Percentiles rank a stretch among this genome's conserved stretches.
phyloP scores from a whole-genome alignment of 2,888 invertebrate genomes.

The Agriopis aurantiaria region DNA sequence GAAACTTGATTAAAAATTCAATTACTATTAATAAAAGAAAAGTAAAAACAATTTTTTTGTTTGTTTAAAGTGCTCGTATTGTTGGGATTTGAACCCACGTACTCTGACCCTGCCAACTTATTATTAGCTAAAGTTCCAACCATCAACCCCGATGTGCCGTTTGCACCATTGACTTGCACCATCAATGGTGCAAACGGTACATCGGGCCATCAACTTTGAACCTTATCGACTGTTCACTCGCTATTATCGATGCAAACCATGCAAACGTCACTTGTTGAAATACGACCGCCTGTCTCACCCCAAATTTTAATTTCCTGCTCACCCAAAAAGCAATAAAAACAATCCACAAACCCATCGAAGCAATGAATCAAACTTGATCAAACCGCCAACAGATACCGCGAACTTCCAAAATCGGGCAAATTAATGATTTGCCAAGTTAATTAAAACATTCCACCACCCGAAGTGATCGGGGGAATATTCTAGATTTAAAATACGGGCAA shows the following conservation, averaged over 20 bases:
- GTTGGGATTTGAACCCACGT: background rate
- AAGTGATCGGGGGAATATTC: slow-evolving; percentile 51
- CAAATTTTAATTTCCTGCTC: slow-evolving; percentile 28
- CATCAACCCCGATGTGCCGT: too few species aligned
- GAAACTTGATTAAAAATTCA: slow-evolving; percentile 6
- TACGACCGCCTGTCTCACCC: slow-evolving; percentile 12
- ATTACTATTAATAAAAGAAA: too few species aligned
- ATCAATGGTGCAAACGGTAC: too few species aligned
- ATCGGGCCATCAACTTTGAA: background rate
- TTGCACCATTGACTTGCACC: too few species aligned
- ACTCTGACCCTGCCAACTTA: background rate
- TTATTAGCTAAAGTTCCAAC: too few species aligned
- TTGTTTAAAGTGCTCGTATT: background rate
- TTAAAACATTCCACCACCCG: slow-evolving; percentile 67
- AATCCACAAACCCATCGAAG: slow-evolving; percentile 29
- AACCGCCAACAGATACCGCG: slow-evolving; percentile 49
- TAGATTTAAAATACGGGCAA: slow-evolving; percentile 53
- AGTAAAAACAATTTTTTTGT: slow-evolving; percentile 6
- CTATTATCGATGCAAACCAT: background rate
- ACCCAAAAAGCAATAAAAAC: slow-evolving; percentile 35
- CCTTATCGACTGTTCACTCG: background rate
- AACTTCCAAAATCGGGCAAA: slow-evolving; percentile 62
- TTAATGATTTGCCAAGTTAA: slow-evolving; percentile 73
- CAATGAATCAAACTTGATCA: slow-evolving; percentile 46
- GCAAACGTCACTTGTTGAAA: slow-evolving; percentile 12